Conservation (phyloP, 2,888 invertebrate genomes). For the Tigriopus californicus region DNA sequence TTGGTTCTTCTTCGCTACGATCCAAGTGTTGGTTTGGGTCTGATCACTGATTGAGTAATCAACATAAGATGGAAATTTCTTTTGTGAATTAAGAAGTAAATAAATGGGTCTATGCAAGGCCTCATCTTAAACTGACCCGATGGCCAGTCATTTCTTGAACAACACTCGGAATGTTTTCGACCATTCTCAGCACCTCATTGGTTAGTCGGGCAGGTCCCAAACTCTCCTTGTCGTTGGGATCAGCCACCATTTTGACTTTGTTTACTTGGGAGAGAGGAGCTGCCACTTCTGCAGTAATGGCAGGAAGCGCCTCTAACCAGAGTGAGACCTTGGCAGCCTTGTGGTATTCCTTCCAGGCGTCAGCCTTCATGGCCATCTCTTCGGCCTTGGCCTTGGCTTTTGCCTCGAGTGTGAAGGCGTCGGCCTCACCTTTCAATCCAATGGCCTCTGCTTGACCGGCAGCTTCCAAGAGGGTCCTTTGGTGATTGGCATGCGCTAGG, state of each 20-base stretch:
- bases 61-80: no score
- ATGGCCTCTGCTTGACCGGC: slow-evolving; percentile 26
- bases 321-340: slow-evolving; percentile 57
- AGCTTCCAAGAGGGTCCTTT: slow-evolving; percentile 1
- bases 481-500: slow-evolving; percentile 75
- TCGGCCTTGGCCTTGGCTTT: slow-evolving; percentile 90
- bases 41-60: no score
- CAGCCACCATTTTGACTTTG: slow-evolving; percentile 73
- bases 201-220: slow-evolving; percentile 83
- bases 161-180: slow-evolving; percentile 29
- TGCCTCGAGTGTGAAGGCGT: slow-evolving; percentile 76
- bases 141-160: slow-evolving; percentile 9
- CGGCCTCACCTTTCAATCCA: slow-evolving; percentile 38
- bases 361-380: slow-evolving; percentile 91
- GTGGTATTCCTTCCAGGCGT: slow-evolving; percentile 88
- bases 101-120: no score
- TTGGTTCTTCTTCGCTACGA: no score
- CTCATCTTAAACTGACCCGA: neutral
- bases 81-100: no score
- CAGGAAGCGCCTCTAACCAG: slow-evolving; percentile 10
- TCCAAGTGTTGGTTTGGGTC: no score
- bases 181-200: slow-evolving; percentile 76
- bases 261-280: slow-evolving; percentile 82
- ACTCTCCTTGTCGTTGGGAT: neutral
- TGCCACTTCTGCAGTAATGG: slow-evolving; percentile 79